These are phyloP conservation scores for Eupithecia dodoneata DNA, from an alignment of 2,888 invertebrate species.

Conservation along the genomic window DNA sequence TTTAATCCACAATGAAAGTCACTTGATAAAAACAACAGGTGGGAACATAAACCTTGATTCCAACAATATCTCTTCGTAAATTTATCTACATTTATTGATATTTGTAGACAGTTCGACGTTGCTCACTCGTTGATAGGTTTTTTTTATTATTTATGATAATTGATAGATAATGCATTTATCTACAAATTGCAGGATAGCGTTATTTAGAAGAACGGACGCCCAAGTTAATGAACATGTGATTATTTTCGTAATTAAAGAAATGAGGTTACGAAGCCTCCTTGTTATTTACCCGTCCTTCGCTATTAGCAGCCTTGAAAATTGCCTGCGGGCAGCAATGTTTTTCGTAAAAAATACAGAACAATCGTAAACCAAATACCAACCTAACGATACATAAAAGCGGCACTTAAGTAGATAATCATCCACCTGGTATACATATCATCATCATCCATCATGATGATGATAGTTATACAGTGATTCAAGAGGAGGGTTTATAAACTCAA, in stretches of 20 bases:
- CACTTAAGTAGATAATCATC: background rate
- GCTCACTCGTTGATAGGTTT: background rate
- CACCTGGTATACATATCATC: no score
- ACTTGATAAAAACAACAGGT: background rate
- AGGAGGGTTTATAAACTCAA: no score
- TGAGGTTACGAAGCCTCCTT: background rate
- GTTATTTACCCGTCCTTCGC: slow-evolving; percentile 18
- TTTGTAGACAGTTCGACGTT: background rate
- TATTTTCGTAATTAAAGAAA: background rate
- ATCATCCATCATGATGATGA: no score
- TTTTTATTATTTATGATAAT: background rate
- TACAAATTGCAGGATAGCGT: background rate
- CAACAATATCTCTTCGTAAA: background rate
- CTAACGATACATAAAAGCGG: background rate
- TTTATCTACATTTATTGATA: background rate
- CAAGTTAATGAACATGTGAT: background rate
- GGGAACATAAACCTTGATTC: background rate
- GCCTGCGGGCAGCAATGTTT: slow-evolving; percentile 15
- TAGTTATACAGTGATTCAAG: no score
- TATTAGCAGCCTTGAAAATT: slow-evolving; percentile 19
- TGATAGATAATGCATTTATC: background rate
- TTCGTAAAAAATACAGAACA: slow-evolving; percentile 28
- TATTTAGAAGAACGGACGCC: background rate
- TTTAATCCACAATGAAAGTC: background rate
- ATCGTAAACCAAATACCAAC: background rate